Evolutionary conservation across 2,113 vertebrate species (phyloP).

Genomic region (Cyrtonyx montezumae): DNA sequence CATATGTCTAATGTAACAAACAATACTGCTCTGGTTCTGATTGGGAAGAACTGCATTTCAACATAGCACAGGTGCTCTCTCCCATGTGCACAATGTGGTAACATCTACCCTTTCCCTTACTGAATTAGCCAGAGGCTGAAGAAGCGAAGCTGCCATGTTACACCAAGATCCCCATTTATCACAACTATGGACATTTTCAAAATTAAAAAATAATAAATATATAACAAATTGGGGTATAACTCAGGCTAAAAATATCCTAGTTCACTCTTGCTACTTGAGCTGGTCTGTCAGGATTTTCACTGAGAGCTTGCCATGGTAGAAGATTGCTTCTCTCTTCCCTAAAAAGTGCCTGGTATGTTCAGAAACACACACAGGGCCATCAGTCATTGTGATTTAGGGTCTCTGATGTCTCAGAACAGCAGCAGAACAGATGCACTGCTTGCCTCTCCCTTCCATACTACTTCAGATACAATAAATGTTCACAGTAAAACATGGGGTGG

Average conservation of each 20-base stretch:
- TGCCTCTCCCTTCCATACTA: not conserved
- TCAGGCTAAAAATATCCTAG: not conserved
- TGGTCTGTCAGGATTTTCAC: not conserved
- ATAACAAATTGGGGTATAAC: not conserved
- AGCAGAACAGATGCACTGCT: not conserved
- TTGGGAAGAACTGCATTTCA: constrained; percentile 9
- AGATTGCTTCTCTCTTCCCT: not conserved
- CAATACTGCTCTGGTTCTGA: not conserved
- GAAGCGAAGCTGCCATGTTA: not conserved
- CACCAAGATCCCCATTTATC: not conserved
- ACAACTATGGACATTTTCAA: not conserved
- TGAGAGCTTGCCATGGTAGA: not conserved
- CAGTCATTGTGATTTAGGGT: not conserved
- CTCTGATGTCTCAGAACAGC: not conserved
- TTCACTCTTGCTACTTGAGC: not conserved
- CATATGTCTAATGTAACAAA: constrained; percentile 36
- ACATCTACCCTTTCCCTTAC: not conserved
- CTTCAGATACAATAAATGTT: not conserved
- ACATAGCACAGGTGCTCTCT: not conserved
- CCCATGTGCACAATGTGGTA: not conserved
- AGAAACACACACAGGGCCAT: not conserved
- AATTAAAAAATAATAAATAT: not conserved
- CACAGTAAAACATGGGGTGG: not conserved
- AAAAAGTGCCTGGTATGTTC: not conserved
- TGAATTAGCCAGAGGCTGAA: not conserved